Conservation (phyloP, 2,797 vertebrate genomes). For the Phataginus tetradactyla region DNA sequence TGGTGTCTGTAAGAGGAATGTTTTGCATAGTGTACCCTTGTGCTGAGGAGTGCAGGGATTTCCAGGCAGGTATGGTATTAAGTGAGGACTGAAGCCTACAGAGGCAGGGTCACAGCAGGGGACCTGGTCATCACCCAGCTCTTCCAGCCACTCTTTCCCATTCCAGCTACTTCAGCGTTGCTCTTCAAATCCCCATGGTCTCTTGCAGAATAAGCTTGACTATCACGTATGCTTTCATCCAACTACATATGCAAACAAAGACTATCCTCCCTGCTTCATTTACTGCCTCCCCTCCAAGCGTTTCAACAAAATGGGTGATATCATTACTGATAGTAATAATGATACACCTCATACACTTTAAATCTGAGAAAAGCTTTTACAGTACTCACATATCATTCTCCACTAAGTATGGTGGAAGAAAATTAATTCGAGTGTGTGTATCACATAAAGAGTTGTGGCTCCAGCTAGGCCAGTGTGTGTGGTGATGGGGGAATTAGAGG, state of each 20-base stretch:
- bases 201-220: slow-evolving; percentile 60
- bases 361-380: not conserved
- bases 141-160: not conserved
- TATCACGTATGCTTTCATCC: slow-evolving; percentile 64
- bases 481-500: too few relatives aligned
- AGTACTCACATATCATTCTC: not conserved
- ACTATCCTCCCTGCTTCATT: not conserved
- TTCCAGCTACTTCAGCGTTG: slow-evolving; percentile 65
- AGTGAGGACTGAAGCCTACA: not conserved
- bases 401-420: not conserved
- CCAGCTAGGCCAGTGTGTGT: not conserved
- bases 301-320: slow-evolving; percentile 11
- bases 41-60: not conserved
- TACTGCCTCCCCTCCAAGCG: not conserved
- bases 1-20: not conserved
- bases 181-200: slow-evolving; percentile 58
- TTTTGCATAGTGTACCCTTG: not conserved
- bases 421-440: not conserved
- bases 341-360: not conserved
- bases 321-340: not conserved
- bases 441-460: not conserved
- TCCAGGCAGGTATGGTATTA: not conserved
- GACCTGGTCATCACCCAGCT: not conserved
- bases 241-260: slow-evolving; percentile 62
- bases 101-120: not conserved